Base-by-base conservation (phyloP, 1,140 invertebrate genomes). In the Dendroctonus ponderosae region DNA sequence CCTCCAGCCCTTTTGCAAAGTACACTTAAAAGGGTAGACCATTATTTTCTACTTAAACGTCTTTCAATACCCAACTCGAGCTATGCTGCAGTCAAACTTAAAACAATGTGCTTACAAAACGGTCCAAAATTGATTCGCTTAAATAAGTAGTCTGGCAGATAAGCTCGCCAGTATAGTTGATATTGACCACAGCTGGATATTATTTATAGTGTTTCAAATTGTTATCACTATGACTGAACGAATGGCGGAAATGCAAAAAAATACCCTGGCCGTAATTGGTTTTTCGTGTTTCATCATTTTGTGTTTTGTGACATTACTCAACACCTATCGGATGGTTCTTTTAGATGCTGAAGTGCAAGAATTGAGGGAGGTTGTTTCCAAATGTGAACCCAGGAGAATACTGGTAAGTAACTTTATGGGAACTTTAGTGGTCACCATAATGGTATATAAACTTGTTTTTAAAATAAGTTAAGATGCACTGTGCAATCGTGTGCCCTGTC, bases 41-140 rank as follows among this genome's bases (percentile, higher is more conserved):
- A 26, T 26, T 26, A 26, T 26, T 26, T 26, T 26, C 26, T 26
- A 26, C 26, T 26, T 26, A 26, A 26, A 26, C 1, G 26, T 26
- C 26, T 26, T 26, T 26, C 26, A 26, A 26, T 26, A 26, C 26
- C 26, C 26, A 26, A 26, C 3, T 2, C 26, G 26, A 26, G 26
- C 26, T 26, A 3, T 26, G 26, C 26, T 26, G 26, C 26, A 26
- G 3, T 26, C 26, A 12, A 41, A 42, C n/a, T 38, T 49, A n/a
- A 60, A 62, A 62, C n/a, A 62, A 54, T 63, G 56, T 46, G 39
- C 37, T 37, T 43, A 44, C 44, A 61, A 44, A 53, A 61, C 11
- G 14, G n/a, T 52, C 62, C 6, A 63, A 63, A 54, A 63, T 56
- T 56, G 26, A 54, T 46, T 63, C 62, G 54, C 7, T 63, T 56